Evolutionary conservation across 2,113 vertebrate species (phyloP).

Genomic region (Eidolon helvum): DNA sequence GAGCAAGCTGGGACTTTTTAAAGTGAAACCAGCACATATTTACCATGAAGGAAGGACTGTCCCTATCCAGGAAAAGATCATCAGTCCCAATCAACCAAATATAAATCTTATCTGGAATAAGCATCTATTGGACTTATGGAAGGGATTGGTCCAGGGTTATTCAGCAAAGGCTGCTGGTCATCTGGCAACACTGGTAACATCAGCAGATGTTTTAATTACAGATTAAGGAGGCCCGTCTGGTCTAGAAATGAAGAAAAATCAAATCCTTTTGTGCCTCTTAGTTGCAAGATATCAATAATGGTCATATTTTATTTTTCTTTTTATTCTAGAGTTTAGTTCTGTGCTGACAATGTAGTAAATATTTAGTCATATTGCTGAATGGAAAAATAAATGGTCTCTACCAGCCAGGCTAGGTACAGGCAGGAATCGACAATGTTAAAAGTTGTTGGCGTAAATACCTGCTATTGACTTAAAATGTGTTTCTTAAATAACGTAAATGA

Average conservation of each 20-base stretch:
- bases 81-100: constrained; percentile 33
- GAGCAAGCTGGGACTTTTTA: neutral
- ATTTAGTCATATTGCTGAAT: neutral
- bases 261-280: neutral
- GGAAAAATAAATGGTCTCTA: neutral
- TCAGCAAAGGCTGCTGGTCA: neutral
- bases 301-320: neutral
- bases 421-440: neutral
- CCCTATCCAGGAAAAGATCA: neutral
- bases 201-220: constrained; percentile 21
- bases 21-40: constrained; percentile 52
- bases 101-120: constrained; percentile 24
- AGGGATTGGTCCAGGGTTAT: neutral
- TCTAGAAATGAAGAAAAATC: neutral
- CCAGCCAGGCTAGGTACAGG: neutral
- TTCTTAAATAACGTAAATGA: neutral
- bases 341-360: neutral
- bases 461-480: neutral
- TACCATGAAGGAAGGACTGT: constrained; percentile 9
- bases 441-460: neutral
- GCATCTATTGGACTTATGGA: neutral
- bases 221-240: neutral
- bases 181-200: neutral
- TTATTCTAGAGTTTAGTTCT: neutral
- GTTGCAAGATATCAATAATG: neutral